These are phyloP conservation scores for Paramuricea clavata DNA, from an alignment of 92 coral and sea anemone genomes.

Conservation along the genomic window DNA sequence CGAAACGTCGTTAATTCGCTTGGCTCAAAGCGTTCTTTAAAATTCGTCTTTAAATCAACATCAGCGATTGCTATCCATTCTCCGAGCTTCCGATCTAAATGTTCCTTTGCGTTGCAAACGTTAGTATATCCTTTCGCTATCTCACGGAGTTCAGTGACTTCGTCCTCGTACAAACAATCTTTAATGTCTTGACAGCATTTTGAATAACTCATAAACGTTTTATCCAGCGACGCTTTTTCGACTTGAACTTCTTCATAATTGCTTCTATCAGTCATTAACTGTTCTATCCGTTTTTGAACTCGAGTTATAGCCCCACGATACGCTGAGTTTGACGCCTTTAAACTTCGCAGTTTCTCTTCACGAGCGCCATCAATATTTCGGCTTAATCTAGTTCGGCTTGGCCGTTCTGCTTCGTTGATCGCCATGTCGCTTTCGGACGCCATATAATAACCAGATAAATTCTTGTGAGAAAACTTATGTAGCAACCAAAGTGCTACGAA, in stretches of 20 bases:
- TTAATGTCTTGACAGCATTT: slow-evolving; percentile 11
- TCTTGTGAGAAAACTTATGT: slow-evolving; percentile 26
- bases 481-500: slow-evolving; percentile 7
- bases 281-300: slow-evolving; percentile 12
- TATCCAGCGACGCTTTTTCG: slow-evolving; percentile 18
- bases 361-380: slow-evolving; percentile 11
- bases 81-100: slow-evolving; percentile 6
- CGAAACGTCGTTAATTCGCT: slow-evolving; percentile 24
- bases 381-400: slow-evolving; percentile 8
- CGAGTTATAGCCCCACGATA: slow-evolving; percentile 21
- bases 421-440: slow-evolving; percentile 12
- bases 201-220: slow-evolving; percentile 6
- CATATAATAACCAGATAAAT: background rate
- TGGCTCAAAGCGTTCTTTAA: slow-evolving; percentile 7
- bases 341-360: slow-evolving; percentile 21
- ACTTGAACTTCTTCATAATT: slow-evolving; percentile 10
- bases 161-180: slow-evolving; percentile 14
- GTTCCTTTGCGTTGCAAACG: background rate
- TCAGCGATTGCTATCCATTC: background rate
- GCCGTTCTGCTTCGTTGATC: slow-evolving; percentile 7
- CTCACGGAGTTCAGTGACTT: slow-evolving; percentile 6
- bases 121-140: background rate
- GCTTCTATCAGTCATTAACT: background rate
- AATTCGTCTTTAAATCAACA: background rate
- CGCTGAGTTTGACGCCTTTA: slow-evolving; percentile 13